Evolutionary conservation across 2,888 invertebrate genomes (phyloP).

Genomic region (Mesoligia furuncula): DNA sequence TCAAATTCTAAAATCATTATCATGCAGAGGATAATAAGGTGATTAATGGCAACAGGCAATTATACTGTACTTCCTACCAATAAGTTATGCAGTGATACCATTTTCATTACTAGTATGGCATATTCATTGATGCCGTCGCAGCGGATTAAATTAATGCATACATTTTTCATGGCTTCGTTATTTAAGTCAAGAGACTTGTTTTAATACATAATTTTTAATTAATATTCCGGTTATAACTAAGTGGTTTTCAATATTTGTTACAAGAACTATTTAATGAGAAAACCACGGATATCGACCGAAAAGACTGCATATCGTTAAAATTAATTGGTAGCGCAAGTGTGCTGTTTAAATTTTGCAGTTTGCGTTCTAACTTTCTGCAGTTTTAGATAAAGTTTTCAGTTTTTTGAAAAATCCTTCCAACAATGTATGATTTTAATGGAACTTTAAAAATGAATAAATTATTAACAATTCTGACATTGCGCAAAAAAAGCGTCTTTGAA

Average conservation of each 20-base stretch:
- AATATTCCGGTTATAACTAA: neutral
- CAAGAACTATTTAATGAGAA: neutral
- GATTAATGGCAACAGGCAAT: neutral
- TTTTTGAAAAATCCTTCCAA: neutral
- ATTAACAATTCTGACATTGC: neutral
- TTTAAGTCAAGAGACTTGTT: neutral
- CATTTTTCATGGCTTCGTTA: neutral
- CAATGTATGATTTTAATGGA: neutral
- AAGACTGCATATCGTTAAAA: neutral
- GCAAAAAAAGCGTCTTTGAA: neutral
- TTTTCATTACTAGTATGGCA: neutral
- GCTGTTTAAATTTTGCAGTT: neutral
- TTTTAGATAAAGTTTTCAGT: neutral
- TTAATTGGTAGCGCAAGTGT: neutral
- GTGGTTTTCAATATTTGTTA: neutral
- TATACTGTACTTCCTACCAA: neutral
- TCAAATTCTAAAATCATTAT: neutral
- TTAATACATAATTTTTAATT: neutral
- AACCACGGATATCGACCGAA: too few relatives aligned
- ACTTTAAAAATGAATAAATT: neutral
- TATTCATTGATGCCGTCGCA: neutral
- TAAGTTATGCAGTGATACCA: neutral
- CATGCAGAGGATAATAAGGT: too few relatives aligned
- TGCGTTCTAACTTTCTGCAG: neutral
- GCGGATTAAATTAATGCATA: neutral